These are phyloP conservation scores for Turritopsis rubra DNA, from an alignment of 30 jellyfish, hydroid and myxozoan genomes.

Conservation along the genomic window DNA sequence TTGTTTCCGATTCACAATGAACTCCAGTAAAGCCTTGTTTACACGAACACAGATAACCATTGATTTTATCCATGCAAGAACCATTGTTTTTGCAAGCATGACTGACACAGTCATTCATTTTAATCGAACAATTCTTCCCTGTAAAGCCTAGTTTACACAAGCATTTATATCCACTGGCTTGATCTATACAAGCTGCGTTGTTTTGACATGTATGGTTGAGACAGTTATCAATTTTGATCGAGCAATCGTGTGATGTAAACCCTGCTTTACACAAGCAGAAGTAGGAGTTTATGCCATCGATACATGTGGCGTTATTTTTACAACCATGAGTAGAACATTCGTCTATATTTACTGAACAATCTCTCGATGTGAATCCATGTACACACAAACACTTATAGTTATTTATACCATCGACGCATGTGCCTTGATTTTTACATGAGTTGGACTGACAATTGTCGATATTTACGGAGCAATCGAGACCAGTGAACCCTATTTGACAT, in stretches of 20 bases:
- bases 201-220: conserved; percentile 83
- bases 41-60: conserved; percentile 62
- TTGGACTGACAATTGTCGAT: conserved; percentile 59
- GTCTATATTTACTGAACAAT: conserved; percentile 45
- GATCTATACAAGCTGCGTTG: conserved; percentile 75
- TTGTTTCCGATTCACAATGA: conserved; percentile 52
- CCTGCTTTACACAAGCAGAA: not conserved
- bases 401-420: conserved; percentile 49
- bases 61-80: conserved; percentile 43
- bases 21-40: conserved; percentile 74
- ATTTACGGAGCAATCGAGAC: conserved; percentile 53
- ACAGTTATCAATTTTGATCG: conserved; percentile 69
- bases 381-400: conserved; percentile 46
- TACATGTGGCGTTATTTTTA: not conserved
- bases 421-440: conserved; percentile 58
- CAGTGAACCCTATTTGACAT: conserved; percentile 83
- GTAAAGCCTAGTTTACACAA: conserved; percentile 69
- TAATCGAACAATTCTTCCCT: conserved; percentile 35
- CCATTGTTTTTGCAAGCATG: conserved; percentile 46
- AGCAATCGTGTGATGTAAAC: not conserved
- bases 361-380: conserved; percentile 61
- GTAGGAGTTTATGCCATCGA: not conserved
- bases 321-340: conserved; percentile 68
- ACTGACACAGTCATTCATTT: conserved; percentile 18
- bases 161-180: conserved; percentile 66